Conservation (phyloP, 2,888 invertebrate genomes). For the Buathra laborator region DNA sequence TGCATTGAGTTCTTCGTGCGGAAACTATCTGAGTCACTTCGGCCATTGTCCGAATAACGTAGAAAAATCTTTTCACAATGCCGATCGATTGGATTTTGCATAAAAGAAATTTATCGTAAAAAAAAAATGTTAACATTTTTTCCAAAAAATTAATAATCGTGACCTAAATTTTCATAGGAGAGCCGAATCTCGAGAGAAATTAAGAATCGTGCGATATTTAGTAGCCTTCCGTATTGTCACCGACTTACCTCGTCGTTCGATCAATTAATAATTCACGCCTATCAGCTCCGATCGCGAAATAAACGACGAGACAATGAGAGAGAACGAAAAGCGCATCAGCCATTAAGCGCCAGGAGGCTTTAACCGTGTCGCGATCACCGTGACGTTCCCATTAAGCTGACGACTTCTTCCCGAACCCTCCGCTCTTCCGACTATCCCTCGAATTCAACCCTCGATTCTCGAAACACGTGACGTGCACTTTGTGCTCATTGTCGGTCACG, state of each 20-base stretch:
- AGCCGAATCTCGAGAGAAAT: background rate
- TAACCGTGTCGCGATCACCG: slow-evolving; percentile 60
- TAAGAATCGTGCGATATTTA: background rate
- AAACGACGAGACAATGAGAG: slow-evolving; percentile 47
- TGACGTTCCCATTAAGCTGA: slow-evolving; percentile 70
- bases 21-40: slow-evolving; percentile 25
- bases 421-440: slow-evolving; percentile 48
- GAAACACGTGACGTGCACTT: slow-evolving; percentile 81
- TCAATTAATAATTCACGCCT: background rate
- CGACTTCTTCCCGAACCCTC: slow-evolving; percentile 50
- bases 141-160: background rate
- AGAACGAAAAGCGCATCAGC: slow-evolving; percentile 65
- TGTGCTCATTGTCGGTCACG: slow-evolving; percentile 81
- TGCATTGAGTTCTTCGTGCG: slow-evolving; percentile 26
- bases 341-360: slow-evolving; percentile 63
- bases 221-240: background rate
- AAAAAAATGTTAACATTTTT: background rate
- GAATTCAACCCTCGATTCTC: slow-evolving; percentile 60
- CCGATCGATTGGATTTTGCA: background rate
- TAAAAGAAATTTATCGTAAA: too few relatives aligned
- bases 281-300: background rate
- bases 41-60: background rate
- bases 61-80: background rate
- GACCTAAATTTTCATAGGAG: background rate
- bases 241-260: background rate